Evolutionary conservation across 2,113 vertebrate genomes (phyloP).

Genomic region (Phylloscopus trochiloides): DNA sequence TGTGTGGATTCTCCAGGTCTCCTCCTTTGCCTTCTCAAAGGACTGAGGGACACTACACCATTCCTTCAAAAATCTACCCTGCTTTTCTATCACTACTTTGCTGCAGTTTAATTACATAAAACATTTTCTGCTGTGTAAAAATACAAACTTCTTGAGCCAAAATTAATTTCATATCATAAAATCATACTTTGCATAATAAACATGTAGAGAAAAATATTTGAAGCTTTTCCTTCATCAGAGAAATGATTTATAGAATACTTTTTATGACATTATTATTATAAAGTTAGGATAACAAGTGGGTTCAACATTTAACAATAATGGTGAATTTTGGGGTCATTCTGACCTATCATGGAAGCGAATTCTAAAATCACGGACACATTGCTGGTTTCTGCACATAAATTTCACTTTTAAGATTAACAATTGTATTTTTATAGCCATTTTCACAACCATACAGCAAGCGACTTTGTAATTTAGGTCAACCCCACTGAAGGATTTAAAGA

Average conservation of each 20-base stretch:
- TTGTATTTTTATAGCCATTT: not conserved
- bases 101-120: not conserved
- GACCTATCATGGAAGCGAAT: not conserved
- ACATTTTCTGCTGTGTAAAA: not conserved
- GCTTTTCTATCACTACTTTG: not conserved
- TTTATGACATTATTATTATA: not conserved
- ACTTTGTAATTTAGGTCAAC: constrained; percentile 10
- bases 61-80: not conserved
- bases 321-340: not conserved
- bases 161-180: not conserved
- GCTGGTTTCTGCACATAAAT: not conserved
- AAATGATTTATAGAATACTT: not conserved
- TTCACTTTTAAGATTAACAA: not conserved
- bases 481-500: not conserved
- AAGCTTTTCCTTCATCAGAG: not conserved
- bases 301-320: not conserved
- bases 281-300: not conserved
- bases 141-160: not conserved
- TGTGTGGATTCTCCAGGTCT: not conserved
- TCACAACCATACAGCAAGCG: not conserved
- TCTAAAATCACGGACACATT: not conserved
- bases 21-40: not conserved
- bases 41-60: not conserved
- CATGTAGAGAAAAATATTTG: not conserved
- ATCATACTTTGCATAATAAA: not conserved